phyloP scores from a whole-genome alignment of 2,797 vertebrate genomes.

The Cossypha heuglini region DNA sequence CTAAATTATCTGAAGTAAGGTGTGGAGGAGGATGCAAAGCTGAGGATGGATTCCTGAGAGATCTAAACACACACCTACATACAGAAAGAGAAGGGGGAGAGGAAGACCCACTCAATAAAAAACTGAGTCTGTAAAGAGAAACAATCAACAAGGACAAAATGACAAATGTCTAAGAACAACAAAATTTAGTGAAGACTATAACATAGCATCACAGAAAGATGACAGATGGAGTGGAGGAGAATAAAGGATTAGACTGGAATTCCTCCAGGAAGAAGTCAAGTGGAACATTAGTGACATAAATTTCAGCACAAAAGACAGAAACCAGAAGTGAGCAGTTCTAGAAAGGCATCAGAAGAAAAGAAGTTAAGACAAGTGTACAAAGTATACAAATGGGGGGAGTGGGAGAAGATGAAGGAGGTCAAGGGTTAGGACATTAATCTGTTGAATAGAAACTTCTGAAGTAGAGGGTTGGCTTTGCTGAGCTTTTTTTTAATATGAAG shows the following conservation, averaged over 20 bases:
- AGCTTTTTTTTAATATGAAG: neutral
- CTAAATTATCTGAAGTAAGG: neutral
- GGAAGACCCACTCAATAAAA: neutral
- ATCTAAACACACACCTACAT: conserved; percentile 10
- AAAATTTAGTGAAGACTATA: conserved; percentile 25
- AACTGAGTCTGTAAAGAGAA: neutral
- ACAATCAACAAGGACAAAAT: conserved; percentile 34
- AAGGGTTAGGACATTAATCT: neutral
- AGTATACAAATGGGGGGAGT: neutral
- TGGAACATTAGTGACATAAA: conserved; percentile 32
- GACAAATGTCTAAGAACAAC: conserved; percentile 27
- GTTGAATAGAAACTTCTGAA: neutral
- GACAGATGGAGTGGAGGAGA: conserved; percentile 66
- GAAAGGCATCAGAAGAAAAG: neutral
- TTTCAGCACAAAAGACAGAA: conserved; percentile 25
- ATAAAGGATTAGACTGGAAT: conserved; percentile 49
- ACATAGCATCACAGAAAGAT: neutral
- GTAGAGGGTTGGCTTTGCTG: neutral
- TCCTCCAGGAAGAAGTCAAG: conserved; percentile 50
- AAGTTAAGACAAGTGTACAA: neutral
- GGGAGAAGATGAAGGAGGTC: neutral
- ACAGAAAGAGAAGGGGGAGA: neutral
- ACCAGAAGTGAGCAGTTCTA: conserved; percentile 32
- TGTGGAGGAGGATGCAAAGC: neutral
- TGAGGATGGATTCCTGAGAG: neutral